Base-by-base conservation (phyloP, 2,888 invertebrate species). In the Apamea monoglypha region DNA sequence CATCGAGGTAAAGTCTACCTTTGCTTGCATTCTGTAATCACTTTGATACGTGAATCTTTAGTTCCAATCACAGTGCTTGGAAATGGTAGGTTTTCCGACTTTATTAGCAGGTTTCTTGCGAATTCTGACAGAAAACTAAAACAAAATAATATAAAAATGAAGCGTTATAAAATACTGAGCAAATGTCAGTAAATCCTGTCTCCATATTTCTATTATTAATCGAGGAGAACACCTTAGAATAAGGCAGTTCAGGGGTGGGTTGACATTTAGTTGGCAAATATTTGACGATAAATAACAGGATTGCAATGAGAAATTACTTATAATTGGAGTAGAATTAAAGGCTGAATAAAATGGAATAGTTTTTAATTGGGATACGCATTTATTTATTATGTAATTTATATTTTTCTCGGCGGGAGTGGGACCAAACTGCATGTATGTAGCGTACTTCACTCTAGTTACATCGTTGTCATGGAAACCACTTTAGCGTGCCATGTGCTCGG, bases 381-480 rank as follows among this genome's bases (percentile, higher is more conserved):
- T 72, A 16, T 29, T 25, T 40, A 40, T 16, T 14, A 29, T 40
- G 36, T 21, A 47, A 29, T 69, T 44, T 21, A 44, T 44, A 1
- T n/a, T 21, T 40, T 64, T 76, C 12, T 40, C 14, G 40, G 40
- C 40, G 1, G 25, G 6, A 44, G 14, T 16, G n/a, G 18, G 0
- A 44, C 14, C 10, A 25, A 4, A 36, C 10, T 7, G 29, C 47
- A 10, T 29, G 29, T 47, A 16, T 25, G 14, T 10, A 53, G 7
- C n/a, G 4, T 56, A 53, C 53, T 44, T 53, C n/a, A 56, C 56
- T n/a, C 44, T 56, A 21, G 32, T 25, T 78, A 66, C 78, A 78
- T 18, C 36, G 66, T 78, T 78, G 78, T 47, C 56, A 78, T 56
- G 78, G 77, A 36, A 78, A 78, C 77, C 10, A 12, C 32, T 56